A percentile compares a stretch with the other conserved stretches of the same genome.
Evolutionary conservation across 2,113 vertebrate genomes (phyloP).

Genomic region (Ictalurus furcatus): DNA sequence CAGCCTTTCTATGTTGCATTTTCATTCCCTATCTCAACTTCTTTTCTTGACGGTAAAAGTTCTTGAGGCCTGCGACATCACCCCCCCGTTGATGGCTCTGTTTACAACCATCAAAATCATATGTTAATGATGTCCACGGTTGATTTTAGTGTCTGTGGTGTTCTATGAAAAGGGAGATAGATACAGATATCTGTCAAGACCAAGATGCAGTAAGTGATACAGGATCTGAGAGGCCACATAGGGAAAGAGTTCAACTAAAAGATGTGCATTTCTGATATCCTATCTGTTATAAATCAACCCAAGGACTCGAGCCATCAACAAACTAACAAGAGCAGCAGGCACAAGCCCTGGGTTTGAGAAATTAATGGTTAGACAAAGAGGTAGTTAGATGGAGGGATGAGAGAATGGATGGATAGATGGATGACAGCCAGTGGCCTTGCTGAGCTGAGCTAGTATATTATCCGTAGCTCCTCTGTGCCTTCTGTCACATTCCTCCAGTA

Average conservation of each 20-base stretch:
- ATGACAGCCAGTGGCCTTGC: constrained; percentile 49
- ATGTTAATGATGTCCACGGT: neutral
- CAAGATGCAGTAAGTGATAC: constrained; percentile 12
- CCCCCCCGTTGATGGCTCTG: neutral
- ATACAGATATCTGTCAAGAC: constrained; percentile 9
- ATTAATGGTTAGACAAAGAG: constrained; percentile 31
- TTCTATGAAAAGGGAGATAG: neutral
- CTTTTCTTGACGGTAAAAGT: neutral
- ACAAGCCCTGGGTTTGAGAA: constrained; percentile 3
- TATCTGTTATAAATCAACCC: constrained; percentile 44
- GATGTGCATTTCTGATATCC: constrained; percentile 23
- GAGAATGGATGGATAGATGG: constrained; percentile 39
- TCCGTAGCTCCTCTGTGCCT: constrained; percentile 21
- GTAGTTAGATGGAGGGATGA: constrained; percentile 35
- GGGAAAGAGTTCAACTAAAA: constrained; percentile 5
- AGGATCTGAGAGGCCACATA: neutral
- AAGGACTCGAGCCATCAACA: constrained; percentile 31
- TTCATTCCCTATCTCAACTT: neutral
- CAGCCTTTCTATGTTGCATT: neutral
- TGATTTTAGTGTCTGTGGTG: neutral
- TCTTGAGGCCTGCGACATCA: neutral
- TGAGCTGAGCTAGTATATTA: constrained; percentile 45
- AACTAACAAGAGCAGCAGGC: constrained; percentile 26
- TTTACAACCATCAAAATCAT: neutral
- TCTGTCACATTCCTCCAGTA: constrained; percentile 32